A percentile compares a stretch with the other conserved stretches of the same genome.
phyloP scores from a whole-genome alignment of 2,888 invertebrate genomes.

The Tipula confusa region DNA sequence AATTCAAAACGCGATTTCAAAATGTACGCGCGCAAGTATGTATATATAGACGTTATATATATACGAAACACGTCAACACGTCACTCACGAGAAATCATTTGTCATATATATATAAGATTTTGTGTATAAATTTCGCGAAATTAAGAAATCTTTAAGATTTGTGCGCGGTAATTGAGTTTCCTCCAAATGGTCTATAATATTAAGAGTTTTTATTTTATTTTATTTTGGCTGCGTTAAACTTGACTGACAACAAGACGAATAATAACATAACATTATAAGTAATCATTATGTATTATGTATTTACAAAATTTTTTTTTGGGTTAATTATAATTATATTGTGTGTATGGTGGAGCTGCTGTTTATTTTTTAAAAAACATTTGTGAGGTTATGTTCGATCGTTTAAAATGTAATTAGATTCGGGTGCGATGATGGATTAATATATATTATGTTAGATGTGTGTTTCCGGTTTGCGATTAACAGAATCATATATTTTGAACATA shows the following conservation, averaged over 20 bases:
- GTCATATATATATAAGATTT: background rate
- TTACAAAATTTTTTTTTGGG: background rate
- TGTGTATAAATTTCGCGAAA: background rate
- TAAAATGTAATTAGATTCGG: background rate
- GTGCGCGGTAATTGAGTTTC: background rate
- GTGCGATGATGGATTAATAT: background rate
- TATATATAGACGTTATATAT: too few species aligned
- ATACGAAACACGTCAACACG: background rate
- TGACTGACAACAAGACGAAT: background rate
- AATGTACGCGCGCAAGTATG: background rate
- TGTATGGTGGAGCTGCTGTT: background rate
- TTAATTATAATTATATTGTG: background rate
- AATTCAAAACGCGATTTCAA: background rate
- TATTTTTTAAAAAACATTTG: background rate
- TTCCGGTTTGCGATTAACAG: background rate
- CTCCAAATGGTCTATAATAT: background rate
- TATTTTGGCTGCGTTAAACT: conserved; percentile 4
- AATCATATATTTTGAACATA: background rate
- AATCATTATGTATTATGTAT: background rate
- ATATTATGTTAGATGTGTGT: background rate
- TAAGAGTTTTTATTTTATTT: background rate
- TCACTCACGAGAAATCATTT: conserved; percentile 3
- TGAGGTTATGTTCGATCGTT: background rate
- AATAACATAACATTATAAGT: background rate
- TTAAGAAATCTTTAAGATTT: background rate